Evolutionary conservation across 2,888 invertebrate species (phyloP), one percentile per base, ranked within the genome.

Genomic region (Scaptomyza reducta): DNA sequence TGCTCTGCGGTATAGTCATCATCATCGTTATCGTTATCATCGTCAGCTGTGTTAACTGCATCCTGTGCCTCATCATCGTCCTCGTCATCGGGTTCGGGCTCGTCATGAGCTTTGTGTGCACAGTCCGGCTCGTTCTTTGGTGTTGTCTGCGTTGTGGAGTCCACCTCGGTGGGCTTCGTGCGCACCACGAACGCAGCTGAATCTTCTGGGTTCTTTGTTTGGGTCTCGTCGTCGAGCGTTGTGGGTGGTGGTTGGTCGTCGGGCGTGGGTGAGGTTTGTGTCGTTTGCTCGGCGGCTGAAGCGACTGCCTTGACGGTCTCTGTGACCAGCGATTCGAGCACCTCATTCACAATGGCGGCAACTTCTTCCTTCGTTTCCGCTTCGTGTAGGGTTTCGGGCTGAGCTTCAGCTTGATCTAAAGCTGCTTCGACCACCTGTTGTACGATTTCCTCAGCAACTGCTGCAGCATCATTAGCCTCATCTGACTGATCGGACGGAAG

Each of bases 1-100:
- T 95, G 94, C 59, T 96, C 96, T 92, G 68, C 45, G 40, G 67
- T 64, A 33, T 81, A 73, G 10, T 84, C 84, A 49, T 87, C 89
- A 7, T 60, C 64, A 6, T 87, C 89, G 7, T 53, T 62, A 6
- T 87, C 89, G 7, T 53, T 62, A 5, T 61, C 65, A 4, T 78
- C 73, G 6, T 81, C 75, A 1, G 54, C 73, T 0, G 62, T 70
- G 11, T 50, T 61, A 64, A 38, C 53, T 38, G 69, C 53, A 5
- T 74, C 60, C 18, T 81, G 79, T 14, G 63, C 50, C 18, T 80
- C 70, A 14, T 68, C 73, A 7, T 87, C 84, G 7, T 13, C 58
- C 2, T 74, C 55, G 41, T 50, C 50, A 14, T 50, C 50, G 11
- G 40, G 40, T 5, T 50, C 50, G 14, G 22, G 13, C 42, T 87